phyloP scores from a whole-genome alignment of 2,888 invertebrate genomes.

The Mythimna pallens region DNA sequence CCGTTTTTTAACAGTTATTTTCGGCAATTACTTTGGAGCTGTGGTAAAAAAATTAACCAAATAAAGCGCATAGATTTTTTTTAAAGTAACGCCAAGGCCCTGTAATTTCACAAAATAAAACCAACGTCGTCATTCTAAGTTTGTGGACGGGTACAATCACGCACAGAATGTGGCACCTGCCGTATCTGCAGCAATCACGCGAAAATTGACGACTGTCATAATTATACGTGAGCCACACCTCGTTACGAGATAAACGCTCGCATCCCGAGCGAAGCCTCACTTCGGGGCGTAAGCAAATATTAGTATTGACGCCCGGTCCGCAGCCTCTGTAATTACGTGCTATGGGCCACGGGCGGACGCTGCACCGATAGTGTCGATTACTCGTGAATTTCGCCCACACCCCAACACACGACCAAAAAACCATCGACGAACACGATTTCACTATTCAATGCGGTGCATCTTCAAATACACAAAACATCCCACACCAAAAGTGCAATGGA shows the following conservation, averaged over 20 bases:
- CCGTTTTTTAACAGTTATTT: slow-evolving; percentile 53
- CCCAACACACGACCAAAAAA: slow-evolving; percentile 29
- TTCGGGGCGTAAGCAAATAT: slow-evolving; percentile 87
- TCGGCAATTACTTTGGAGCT: slow-evolving; percentile 38
- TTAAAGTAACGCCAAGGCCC: slow-evolving; percentile 12
- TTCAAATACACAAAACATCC: background rate
- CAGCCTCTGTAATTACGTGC: slow-evolving; percentile 75
- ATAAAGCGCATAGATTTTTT: slow-evolving; percentile 27
- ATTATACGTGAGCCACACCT: slow-evolving; percentile 80
- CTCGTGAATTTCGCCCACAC: slow-evolving; percentile 73
- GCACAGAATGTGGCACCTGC: slow-evolving; percentile 78
- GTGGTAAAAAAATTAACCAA: slow-evolving; percentile 31
- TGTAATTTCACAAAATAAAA: slow-evolving; percentile 51
- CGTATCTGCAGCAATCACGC: slow-evolving; percentile 69
- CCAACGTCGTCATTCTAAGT: slow-evolving; percentile 51
- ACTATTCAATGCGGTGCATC: slow-evolving; percentile 45
- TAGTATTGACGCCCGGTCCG: slow-evolving; percentile 82
- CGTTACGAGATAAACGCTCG: slow-evolving; percentile 79
- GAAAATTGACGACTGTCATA: slow-evolving; percentile 78
- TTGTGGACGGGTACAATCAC: slow-evolving; percentile 51
- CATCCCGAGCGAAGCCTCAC: slow-evolving; percentile 74
- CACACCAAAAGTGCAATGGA: slow-evolving; percentile 50
- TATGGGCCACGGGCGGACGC: slow-evolving; percentile 64
- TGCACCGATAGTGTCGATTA: slow-evolving; percentile 78
- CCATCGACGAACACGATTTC: slow-evolving; percentile 17